These are phyloP conservation scores for Chymomyza fuscimana DNA, from an alignment of 2,888 invertebrate species.

Conservation along the genomic window DNA sequence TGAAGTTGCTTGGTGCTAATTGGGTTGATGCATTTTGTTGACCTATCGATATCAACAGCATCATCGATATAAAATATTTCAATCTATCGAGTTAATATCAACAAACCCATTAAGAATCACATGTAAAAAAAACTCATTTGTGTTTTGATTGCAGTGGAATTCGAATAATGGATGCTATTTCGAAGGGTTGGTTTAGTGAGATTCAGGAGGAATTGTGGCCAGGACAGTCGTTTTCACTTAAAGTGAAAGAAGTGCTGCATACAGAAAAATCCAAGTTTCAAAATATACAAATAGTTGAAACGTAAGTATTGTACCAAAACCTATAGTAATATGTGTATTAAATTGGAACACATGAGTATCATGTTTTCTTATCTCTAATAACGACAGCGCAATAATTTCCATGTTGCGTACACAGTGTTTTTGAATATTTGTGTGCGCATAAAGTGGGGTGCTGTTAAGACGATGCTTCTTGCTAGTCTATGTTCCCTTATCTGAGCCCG, in stretches of 20 bases:
- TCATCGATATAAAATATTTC: background rate
- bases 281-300: conserved; percentile 90
- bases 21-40: too few relatives aligned
- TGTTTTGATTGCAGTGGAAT: background rate
- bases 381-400: background rate
- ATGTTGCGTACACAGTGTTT: background rate
- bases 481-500: background rate
- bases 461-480: too few relatives aligned
- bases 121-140: background rate
- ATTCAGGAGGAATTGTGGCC: conserved; percentile 93
- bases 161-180: conserved; percentile 84
- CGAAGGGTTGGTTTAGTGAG: conserved; percentile 96
- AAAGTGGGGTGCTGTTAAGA: too few relatives aligned
- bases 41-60: background rate
- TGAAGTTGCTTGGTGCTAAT: too few relatives aligned
- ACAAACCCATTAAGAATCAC: background rate
- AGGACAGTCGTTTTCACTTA: conserved; percentile 91
- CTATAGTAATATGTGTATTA: background rate
- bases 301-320: conserved; percentile 81
- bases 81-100: background rate
- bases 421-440: too few relatives aligned
- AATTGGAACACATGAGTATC: background rate
- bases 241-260: conserved; percentile 89
- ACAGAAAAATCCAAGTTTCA: conserved; percentile 90
- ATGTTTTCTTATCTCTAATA: background rate